These are phyloP conservation scores for Limnothrissa miodon DNA, from an alignment of 2,113 vertebrate genomes.

Conservation along the genomic window DNA sequence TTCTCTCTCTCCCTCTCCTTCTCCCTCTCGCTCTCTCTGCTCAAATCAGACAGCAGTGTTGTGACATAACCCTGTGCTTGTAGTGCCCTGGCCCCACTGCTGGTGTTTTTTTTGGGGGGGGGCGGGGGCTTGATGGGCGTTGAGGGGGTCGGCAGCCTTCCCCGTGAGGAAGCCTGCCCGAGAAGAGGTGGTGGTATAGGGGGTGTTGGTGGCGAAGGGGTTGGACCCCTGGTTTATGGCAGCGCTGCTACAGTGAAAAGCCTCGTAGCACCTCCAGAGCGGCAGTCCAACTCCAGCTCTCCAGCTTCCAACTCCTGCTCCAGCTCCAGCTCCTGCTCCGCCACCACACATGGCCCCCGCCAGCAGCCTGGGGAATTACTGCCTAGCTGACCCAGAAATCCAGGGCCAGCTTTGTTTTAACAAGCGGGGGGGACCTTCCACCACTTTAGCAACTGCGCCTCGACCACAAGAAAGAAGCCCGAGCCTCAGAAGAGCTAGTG, in stretches of 20 bases:
- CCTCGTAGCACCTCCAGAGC: neutral
- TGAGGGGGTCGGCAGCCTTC: neutral
- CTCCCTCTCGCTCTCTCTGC: neutral
- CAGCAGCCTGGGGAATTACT: conserved; percentile 68
- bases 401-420: conserved; percentile 78
- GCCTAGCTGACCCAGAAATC: conserved; percentile 76
- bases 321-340: neutral
- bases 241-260: neutral
- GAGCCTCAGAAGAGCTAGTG: conserved; percentile 62
- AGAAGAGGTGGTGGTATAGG: neutral
- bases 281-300: neutral
- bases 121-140: neutral
- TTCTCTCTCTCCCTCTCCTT: neutral
- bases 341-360: conserved; percentile 53
- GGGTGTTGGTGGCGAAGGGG: neutral
- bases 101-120: too few relatives aligned
- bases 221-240: neutral
- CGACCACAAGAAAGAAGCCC: conserved; percentile 70
- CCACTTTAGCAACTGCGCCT: conserved; percentile 66
- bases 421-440: conserved; percentile 69
- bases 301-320: neutral
- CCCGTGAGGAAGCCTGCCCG: too few relatives aligned
- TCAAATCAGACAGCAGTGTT: neutral
- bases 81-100: neutral
- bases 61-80: neutral